Base-by-base conservation (phyloP, 2,888 invertebrate genomes). In the Sisyra terminalis region DNA sequence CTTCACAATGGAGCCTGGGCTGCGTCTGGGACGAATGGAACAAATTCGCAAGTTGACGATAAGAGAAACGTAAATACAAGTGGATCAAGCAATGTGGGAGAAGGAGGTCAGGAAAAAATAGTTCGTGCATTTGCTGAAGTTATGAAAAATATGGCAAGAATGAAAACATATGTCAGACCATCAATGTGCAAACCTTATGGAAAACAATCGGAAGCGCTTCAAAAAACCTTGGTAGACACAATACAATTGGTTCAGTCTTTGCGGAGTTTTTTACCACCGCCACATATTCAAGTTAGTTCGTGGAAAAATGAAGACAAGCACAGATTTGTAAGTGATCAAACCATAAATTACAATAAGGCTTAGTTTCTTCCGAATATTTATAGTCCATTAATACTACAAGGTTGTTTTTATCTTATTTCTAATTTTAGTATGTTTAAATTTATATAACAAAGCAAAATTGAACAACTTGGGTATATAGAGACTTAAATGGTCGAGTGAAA, bases 141-240 rank as follows among this genome's bases (percentile, higher is more conserved):
- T 38, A 86, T 87, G 75, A 81, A 85, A 55, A 87, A 87, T 62
- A 78, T 87, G 78, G 78, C 80, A 51, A 75, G 86, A 55, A 87
- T 87, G 84, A 84, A 87, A 59, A 81, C 84, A 39, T 87, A 85
- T 56, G 85, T 87, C 52, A 71, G 86, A 44, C 87, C 86, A 47
- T 79, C 87, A 46, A 87, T 87, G 87, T 87, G 86, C 60, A 87
- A 87, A 63, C 87, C 87, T 15, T 87, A 87, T 60, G 87, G 87
- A 49, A 87, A 87, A 60, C 87, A 87, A 63, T 85, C 85, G 48
- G 87, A 87, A 65, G 82, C 85, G 56, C 67, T 87, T 52, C 86
- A 87, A 63, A 87, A 87, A 69, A 86, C 86, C 53, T 66, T 87
- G 46, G 73, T 87, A 67, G 87, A 87, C 57, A 87, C 86, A 34